Base-by-base conservation (phyloP, 1,140 invertebrate species). In the Matsumurasca onukii region DNA sequence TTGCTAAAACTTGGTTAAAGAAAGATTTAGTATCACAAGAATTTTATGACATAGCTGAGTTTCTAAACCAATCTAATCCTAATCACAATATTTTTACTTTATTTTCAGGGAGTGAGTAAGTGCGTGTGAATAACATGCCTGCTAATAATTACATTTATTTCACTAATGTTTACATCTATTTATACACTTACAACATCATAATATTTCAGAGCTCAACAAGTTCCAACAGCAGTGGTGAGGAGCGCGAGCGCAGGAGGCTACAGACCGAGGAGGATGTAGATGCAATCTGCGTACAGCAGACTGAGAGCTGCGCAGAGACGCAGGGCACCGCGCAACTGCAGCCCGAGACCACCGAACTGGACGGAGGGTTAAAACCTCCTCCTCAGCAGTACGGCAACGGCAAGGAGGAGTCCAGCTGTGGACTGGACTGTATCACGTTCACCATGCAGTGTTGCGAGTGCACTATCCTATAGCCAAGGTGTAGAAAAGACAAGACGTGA, bases 401-500 rank as follows among this genome's bases (percentile, higher is more conserved):
- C 13, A 59, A 59, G 24, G 55, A 59, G 30, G 55, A 59, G 25
- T 27, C 55, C 2, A 59, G n/a, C 25, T 59, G 55, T 29, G 55
- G 55, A 12, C n/a, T 59, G 5, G 55, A 59, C 55, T 59, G 55
- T 59, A 3, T 59, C 9, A 27, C 25, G 24, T 59, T 59, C 24
- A 59, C 55, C 15, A 59, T 59, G 55, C 22, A 29, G 25, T 59
- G 55, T 59, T 59, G 55, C 55, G 55, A 59, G 55, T 59, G 55
- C 25, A 59, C 55, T 12, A 59, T 59, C 24, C 2, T 59, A 27
- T 59, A 59, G 25, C 25, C 5, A 5, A 39, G 34, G n/a, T n/a
- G n/a, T n/a, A n/a, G n/a, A n/a, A n/a, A n/a, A n/a, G n/a, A n/a
- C n/a, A n/a, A n/a, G n/a, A n/a, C n/a, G n/a, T n/a, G n/a, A n/a